phyloP scores from a whole-genome alignment of 2,113 vertebrate genomes.

The Pollimyrus isidori region DNA sequence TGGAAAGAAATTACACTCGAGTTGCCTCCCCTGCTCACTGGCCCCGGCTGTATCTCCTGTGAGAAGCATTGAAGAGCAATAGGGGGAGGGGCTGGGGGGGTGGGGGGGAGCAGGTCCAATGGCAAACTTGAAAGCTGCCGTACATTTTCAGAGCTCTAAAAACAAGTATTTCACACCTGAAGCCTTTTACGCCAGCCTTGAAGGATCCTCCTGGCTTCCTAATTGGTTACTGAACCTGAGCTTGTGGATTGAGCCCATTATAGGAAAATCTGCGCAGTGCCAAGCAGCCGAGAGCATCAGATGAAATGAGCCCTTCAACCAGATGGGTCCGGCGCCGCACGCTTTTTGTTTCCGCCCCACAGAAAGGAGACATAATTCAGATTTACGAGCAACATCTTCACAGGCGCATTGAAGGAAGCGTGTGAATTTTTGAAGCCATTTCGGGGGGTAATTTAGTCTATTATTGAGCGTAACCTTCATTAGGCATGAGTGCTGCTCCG shows the following conservation, averaged over 20 bases:
- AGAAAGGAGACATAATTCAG: constrained; percentile 49
- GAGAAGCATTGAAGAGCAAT: constrained; percentile 53
- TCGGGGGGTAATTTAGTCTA: constrained; percentile 22
- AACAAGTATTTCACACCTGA: constrained; percentile 99
- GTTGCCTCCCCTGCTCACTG: constrained; percentile 83
- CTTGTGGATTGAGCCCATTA: constrained; percentile 89
- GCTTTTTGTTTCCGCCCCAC: constrained; percentile 72
- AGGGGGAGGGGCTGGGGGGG: not conserved
- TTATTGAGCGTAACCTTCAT: constrained; percentile 19
- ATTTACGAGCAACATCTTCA: constrained; percentile 47
- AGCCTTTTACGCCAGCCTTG: constrained; percentile 85
- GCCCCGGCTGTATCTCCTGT: constrained; percentile 64
- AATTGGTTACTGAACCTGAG: constrained; percentile 98
- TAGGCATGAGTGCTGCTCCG: constrained; percentile 10
- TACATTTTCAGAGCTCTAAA: constrained; percentile 97
- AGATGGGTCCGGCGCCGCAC: constrained; percentile 71
- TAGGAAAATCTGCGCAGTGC: constrained; percentile 70
- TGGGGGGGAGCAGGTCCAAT: constrained; percentile 67
- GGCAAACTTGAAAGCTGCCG: constrained; percentile 91
- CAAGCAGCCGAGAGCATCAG: constrained; percentile 82
- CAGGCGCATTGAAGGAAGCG: not conserved
- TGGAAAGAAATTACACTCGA: constrained; percentile 94
- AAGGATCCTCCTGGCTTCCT: constrained; percentile 97
- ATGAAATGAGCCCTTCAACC: constrained; percentile 85
- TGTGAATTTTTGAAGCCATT: constrained; percentile 20